Percentiles rank a stretch among this genome's conserved stretches.
These are phyloP conservation scores for Lissocephala sabroskyi DNA, from an alignment of 2,888 invertebrate genomes.

Conservation along the genomic window DNA sequence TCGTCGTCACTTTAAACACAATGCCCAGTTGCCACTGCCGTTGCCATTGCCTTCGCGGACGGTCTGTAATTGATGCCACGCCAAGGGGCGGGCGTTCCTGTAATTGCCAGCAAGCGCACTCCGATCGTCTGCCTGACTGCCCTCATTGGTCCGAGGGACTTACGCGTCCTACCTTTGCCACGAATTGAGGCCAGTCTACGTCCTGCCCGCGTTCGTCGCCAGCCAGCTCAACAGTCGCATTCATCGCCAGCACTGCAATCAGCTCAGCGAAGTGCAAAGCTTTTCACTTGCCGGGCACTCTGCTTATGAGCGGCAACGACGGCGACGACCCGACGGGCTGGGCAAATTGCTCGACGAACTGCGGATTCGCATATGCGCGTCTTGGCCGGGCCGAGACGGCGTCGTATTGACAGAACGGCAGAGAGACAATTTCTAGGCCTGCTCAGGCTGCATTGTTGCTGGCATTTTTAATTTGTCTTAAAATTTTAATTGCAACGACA, in stretches of 20 bases:
- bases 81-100: conserved; percentile 23
- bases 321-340: no score
- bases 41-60: neutral
- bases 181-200: neutral
- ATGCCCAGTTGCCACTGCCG: conserved; percentile 23
- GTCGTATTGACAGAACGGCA: no score
- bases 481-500: conserved; percentile 50
- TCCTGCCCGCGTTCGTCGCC: conserved; percentile 8
- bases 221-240: conserved; percentile 20
- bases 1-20: conserved; percentile 18
- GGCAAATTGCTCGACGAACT: no score
- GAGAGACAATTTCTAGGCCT: no score
- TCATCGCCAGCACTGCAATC: conserved; percentile 35
- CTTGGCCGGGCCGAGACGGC: no score
- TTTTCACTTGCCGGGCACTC: conserved; percentile 36
- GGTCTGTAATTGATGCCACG: conserved; percentile 3
- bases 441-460: neutral
- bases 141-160: no score
- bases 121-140: neutral
- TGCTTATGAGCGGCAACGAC: no score
- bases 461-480: conserved; percentile 57
- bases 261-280: conserved; percentile 48
- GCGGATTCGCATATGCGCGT: no score
- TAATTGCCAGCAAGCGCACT: conserved; percentile 27
- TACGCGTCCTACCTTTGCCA: no score